These are phyloP conservation scores for Theodoxus fluviatilis DNA, from an alignment of 2,888 invertebrate genomes.

Conservation along the genomic window DNA sequence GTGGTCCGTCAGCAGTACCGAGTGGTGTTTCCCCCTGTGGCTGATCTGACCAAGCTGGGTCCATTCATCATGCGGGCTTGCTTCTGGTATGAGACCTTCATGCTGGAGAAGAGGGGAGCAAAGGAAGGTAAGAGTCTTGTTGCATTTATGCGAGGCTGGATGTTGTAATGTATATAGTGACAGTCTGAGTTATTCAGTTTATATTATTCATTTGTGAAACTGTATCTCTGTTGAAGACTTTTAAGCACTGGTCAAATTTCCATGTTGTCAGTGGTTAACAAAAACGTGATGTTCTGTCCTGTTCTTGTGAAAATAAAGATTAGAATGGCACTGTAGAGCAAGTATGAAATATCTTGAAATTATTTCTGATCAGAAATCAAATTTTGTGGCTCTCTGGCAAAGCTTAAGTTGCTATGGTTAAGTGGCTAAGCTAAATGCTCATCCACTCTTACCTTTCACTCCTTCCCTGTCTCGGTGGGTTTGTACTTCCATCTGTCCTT, in stretches of 20 bases:
- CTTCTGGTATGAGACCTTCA: conserved; percentile 75
- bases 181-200: not conserved
- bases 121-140: conserved; percentile 28
- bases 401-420: no score
- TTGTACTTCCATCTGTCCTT: not conserved
- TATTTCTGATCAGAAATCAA: no score
- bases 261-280: no score
- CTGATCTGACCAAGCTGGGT: conserved; percentile 73
- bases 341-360: no score
- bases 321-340: no score
- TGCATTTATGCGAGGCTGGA: not conserved
- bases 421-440: no score
- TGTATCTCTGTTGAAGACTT: no score
- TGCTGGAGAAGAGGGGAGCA: conserved; percentile 67
- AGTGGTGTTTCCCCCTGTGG: conserved; percentile 76
- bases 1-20: conserved; percentile 80
- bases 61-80: conserved; percentile 78
- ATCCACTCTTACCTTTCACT: no score
- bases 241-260: no score
- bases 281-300: no score
- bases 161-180: not conserved
- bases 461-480: not conserved
- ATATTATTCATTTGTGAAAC: not conserved
- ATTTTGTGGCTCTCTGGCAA: no score
- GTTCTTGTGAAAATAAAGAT: no score